Evolutionary conservation across 2,888 invertebrate genomes (phyloP), one percentile per base, ranked within the genome.

Genomic region (Synanthedon formicaeformis): DNA sequence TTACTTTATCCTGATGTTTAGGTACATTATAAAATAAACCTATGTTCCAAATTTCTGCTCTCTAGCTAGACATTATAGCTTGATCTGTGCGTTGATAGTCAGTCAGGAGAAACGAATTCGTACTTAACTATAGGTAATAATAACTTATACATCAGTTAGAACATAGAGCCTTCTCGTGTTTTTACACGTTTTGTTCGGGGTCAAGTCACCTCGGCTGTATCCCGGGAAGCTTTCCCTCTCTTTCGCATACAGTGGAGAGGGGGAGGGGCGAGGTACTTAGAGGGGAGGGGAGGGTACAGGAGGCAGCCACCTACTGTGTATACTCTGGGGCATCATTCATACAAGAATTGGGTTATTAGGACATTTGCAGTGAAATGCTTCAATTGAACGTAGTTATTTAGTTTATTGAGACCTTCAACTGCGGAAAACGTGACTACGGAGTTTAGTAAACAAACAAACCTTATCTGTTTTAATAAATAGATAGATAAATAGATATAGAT

Each of bases 251-350:
- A 41, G 11, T 13, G 12, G 45, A 14, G 45, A 13, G 45, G 45
- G 14, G 13, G 13, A 41, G 41, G 45, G 45, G 45, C 13, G 45
- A 45, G 14, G 45, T 45, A 34, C 34, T 34, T 10, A 45, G 45
- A 45, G 51, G 50, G 57, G 56, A 54, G 57, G 54, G 53, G 52
- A 34, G 34, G 52, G 27, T 34, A 34, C 34, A 34, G 34, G 14
- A 45, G 52, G 51, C 53, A 57, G 61, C 53, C 60, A 60, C 53
- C 53, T 45, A 8, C 45, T 55, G 57, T 50, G 55, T 56, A 54
- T 60, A 52, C 64, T 56, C 65, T 53, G 60, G 64, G 64, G 64
- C 61, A 68, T 66, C 71, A 71, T 71, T 71, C 71, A 71, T 71
- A 64, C 57, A 50, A 56, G 52, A 69, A 67, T 63, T 64, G 61